phyloP scores from a whole-genome alignment of 2,888 invertebrate genomes.

The Keiferia lycopersicella region DNA sequence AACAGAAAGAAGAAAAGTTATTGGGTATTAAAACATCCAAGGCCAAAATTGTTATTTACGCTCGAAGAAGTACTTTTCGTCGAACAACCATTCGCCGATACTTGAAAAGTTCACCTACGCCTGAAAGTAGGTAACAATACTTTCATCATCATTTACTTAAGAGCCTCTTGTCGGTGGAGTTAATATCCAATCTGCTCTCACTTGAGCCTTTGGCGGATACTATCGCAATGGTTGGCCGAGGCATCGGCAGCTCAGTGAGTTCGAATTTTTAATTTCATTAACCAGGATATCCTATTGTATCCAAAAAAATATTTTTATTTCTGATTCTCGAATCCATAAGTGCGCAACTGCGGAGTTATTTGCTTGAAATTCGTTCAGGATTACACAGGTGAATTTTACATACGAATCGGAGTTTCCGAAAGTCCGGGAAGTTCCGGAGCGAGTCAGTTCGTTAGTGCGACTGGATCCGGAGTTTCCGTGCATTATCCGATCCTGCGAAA shows the following conservation, averaged over 20 bases:
- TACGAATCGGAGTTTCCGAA: slow-evolving; percentile 39
- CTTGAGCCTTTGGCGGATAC: no score
- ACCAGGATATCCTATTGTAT: no score
- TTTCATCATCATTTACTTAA: not conserved
- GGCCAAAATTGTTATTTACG: not conserved
- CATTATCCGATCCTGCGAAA: slow-evolving; percentile 36
- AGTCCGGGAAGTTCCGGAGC: slow-evolving; percentile 36
- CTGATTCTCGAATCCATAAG: not conserved
- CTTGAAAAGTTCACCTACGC: not conserved
- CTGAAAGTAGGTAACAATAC: not conserved
- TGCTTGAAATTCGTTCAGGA: slow-evolving; percentile 11
- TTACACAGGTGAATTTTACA: slow-evolving; percentile 29
- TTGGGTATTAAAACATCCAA: not conserved
- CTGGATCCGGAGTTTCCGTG: slow-evolving; percentile 30
- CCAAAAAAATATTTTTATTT: not conserved
- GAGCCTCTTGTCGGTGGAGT: no score
- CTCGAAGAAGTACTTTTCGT: not conserved
- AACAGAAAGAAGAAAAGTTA: not conserved
- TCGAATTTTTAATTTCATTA: no score
- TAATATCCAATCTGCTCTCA: no score
- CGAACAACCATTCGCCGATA: not conserved
- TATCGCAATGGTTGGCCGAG: no score
- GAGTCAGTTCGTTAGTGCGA: slow-evolving; percentile 43
- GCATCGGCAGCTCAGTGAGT: no score
- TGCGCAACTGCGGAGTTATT: not conserved